phyloP scores from a whole-genome alignment of 2,797 vertebrate species.

The Sciurus carolinensis region DNA sequence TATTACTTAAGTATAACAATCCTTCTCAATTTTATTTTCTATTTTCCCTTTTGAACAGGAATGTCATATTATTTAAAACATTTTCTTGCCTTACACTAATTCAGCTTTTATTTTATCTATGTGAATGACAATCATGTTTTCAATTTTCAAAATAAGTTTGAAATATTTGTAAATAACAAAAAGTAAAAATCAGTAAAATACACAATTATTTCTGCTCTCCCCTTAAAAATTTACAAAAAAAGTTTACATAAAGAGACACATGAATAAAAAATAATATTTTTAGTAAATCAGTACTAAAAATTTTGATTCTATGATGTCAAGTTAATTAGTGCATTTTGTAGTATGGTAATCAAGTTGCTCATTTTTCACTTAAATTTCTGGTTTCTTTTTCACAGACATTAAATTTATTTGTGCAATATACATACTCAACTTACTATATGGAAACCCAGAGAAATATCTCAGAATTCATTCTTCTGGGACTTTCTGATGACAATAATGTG shows the following conservation, averaged over 20 bases:
- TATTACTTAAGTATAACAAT: background rate
- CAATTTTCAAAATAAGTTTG: background rate
- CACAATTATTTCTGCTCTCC: background rate
- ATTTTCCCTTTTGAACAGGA: background rate
- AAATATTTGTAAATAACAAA: background rate
- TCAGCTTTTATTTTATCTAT: background rate
- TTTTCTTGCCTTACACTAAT: background rate
- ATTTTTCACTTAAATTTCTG: background rate
- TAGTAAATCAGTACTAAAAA: background rate
- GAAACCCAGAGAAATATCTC: background rate
- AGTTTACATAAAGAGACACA: background rate
- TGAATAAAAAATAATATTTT: background rate
- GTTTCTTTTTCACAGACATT: background rate
- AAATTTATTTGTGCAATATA: background rate
- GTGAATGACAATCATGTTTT: background rate
- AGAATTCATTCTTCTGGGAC: constrained; percentile 44
- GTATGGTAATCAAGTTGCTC: background rate
- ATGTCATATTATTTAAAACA: background rate
- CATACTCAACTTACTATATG: background rate
- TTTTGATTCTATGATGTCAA: background rate
- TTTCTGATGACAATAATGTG: background rate
- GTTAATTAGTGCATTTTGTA: background rate
- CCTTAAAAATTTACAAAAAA: background rate
- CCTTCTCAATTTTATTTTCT: background rate
- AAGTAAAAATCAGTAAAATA: background rate